Evolutionary conservation across 2,797 vertebrate species (phyloP), one percentile per base, ranked within the genome.

Genomic region (Rhinella marina): DNA sequence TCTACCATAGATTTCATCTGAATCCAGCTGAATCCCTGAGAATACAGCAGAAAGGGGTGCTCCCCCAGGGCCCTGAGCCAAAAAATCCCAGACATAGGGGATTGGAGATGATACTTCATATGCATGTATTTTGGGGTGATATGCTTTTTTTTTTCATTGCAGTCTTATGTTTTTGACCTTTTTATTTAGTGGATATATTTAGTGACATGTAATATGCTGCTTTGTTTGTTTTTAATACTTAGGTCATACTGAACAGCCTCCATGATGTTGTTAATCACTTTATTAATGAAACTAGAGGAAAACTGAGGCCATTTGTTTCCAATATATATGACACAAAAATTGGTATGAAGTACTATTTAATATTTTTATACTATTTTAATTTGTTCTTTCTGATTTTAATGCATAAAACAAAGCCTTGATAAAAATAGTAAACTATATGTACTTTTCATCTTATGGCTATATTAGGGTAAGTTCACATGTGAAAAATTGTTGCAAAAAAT

Each of bases 191-290:
- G 25, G 13, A 16, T 27, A 68, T 3, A 29, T 27, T 5, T 68
- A 68, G n/a, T 56, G 12, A 25, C 6, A 54, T 80, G 27, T 41
- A 41, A 41, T 41, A 41, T 41, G 41, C 4, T 41, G 41, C 64
- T 48, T n/a, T 57, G 6, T 2, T 61, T 7, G 19, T 21, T 9
- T 41, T 56, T 62, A 1, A 85, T 59, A 56, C 82, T 86, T 84
- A 94, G 94, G 93, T 95, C 54, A 91, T 59, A 0, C 81, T 93
- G 23, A 90, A 81, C 61, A 94, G 87, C 85, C 94, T 95, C 84
- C 90, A 92, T 70, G 92, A 94, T 1, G 93, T 95, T 87, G 89
- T 95, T 61, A 82, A 91, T 88, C 93, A 94, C 90, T 95, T 95
- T 90, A 79, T 94, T 91, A 92, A 90, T 72, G 92, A 93, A 85